A percentile compares a stretch with the other conserved stretches of the same genome.
These are phyloP conservation scores for Diaprepes abbreviatus DNA, from an alignment of 2,888 invertebrate genomes.

Conservation along the genomic window DNA sequence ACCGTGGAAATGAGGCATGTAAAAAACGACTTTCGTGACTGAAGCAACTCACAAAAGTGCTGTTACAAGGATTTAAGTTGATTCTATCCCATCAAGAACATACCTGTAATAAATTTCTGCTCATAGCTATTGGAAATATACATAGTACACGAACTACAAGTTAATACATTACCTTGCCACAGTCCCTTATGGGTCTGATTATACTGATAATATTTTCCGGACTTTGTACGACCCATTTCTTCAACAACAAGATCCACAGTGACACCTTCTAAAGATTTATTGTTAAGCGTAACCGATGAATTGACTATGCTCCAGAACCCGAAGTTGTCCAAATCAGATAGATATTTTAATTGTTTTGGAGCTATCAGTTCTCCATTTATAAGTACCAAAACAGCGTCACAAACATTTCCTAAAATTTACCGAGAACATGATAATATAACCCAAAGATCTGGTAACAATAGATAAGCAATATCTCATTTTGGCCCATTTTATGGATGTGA, in stretches of 20 bases:
- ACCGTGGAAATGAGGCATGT: too few relatives aligned
- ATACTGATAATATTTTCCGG: conserved; percentile 65
- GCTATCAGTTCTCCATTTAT: conserved; percentile 67
- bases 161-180: conserved; percentile 64
- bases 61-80: too few relatives aligned
- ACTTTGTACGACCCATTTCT: conserved; percentile 86
- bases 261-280: conserved; percentile 51
- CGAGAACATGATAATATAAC: too few relatives aligned
- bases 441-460: too few relatives aligned
- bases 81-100: too few relatives aligned
- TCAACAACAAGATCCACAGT: conserved; percentile 72
- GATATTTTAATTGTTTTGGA: conserved; percentile 56
- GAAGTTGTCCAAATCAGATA: conserved; percentile 62
- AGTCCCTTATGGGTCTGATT: conserved; percentile 61
- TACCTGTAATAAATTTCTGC: too few relatives aligned
- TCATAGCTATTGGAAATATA: too few relatives aligned
- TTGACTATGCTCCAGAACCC: conserved; percentile 65
- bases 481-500: too few relatives aligned
- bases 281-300: conserved; percentile 56
- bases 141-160: too few relatives aligned
- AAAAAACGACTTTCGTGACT: too few relatives aligned
- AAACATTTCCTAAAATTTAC: conserved; percentile 57
- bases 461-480: too few relatives aligned
- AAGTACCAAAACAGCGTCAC: conserved; percentile 70
- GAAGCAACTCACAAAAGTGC: too few relatives aligned